Evolutionary conservation across 2,113 vertebrate genomes (phyloP), one percentile per base, ranked within the genome.

Genomic region (Martes martes): DNA sequence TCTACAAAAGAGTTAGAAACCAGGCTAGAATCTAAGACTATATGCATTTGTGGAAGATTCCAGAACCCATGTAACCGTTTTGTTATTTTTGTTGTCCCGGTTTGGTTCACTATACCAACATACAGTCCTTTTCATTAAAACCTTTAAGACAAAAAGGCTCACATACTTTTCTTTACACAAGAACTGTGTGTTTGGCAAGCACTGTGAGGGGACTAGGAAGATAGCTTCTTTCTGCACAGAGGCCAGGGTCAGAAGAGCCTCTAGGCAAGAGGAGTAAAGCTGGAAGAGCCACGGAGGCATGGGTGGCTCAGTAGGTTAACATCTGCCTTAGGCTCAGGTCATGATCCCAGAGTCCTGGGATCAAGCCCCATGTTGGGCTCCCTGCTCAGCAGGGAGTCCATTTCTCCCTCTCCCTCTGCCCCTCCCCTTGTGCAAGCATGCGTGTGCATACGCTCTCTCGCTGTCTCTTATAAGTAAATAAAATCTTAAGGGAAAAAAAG

Each of bases 71-170:
- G 3, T 74, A 39, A 31, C 31, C 31, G 24, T 73, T 89, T 42
- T 93, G 33, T 39, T 87, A 69, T 16, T 87, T 50, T 74, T 57
- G 18, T 73, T 84, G 81, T 65, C 33, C 82, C 52, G 57, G 7
- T 91, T 36, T 91, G 89, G 36, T 59, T 80, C 16, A 8, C 23
- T 89, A 0, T 24, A 33, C 52, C 16, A 16, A 45, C 33, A 73
- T 1, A 84, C 59, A 89, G 28, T 50, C 31, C 26, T 82, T 93
- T 91, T 73, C 69, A 65, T 89, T 69, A 73, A 93, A 89, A 91
- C 67, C 28, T 91, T 89, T 69, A 39, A 65, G 85, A 61, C 52
- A 94, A 16, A 81, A 82, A 42, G 45, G 45, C 63, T 55, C 31
- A 4, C 23, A 13, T 87, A 19, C 45, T 84, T 55, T 95, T 94